phyloP scores from a whole-genome alignment of 1,140 invertebrate species.

The Pseudomyrmex dendroicus region DNA sequence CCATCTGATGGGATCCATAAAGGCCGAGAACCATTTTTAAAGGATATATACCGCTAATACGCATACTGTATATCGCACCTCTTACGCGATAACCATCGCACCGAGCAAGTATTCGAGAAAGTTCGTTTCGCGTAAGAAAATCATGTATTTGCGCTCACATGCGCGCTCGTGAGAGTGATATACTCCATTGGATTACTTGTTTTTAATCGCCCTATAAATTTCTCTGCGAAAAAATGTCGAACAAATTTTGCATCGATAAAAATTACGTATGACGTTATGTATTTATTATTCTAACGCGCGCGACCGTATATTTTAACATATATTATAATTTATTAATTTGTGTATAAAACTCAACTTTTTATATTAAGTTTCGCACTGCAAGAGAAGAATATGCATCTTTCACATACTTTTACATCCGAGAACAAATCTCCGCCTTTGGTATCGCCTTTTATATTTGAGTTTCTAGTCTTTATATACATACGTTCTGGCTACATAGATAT shows the following conservation, averaged over 20 bases:
- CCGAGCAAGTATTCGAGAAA: conserved; percentile 12
- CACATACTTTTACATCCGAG: conserved; percentile 22
- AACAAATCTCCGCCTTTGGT: conserved; percentile 47
- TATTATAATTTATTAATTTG: neutral
- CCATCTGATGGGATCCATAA: conserved; percentile 54
- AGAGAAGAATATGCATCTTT: conserved; percentile 55
- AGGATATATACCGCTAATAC: conserved; percentile 43
- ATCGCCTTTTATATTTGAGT: conserved; percentile 28
- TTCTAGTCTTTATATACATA: conserved; percentile 26
- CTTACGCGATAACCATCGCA: conserved; percentile 30
- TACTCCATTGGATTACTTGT: conserved; percentile 14
- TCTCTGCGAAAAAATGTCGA: neutral
- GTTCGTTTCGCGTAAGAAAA: conserved; percentile 12
- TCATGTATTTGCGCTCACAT: neutral
- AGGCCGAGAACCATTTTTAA: conserved; percentile 42
- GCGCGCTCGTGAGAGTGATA: neutral
- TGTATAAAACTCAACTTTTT: neutral
- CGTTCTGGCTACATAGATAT: conserved; percentile 34
- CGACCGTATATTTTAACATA: no score
- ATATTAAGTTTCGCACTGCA: conserved; percentile 29
- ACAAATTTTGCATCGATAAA: conserved; percentile 16
- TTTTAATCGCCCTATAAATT: neutral
- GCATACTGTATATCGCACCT: neutral
- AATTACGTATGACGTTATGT: neutral
- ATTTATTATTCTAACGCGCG: neutral